These are phyloP conservation scores for Drosophila carrolli DNA, from an alignment of 1,140 invertebrate species.

Conservation along the genomic window DNA sequence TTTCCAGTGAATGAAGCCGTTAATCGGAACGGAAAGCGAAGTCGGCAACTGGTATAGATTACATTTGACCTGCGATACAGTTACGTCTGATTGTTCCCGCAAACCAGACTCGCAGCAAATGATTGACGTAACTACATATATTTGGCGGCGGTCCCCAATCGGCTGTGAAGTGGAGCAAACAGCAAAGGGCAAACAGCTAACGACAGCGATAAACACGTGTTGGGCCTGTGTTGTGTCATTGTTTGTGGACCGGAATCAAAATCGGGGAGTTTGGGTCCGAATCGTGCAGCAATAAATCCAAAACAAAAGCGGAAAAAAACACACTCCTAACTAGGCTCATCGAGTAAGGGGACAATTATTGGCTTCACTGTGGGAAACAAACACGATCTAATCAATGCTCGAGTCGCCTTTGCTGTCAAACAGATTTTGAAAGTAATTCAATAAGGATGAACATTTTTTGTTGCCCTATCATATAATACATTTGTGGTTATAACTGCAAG, in stretches of 20 bases:
- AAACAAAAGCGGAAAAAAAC: slow-evolving; percentile 19
- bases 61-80: slow-evolving; percentile 17
- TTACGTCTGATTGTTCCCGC: slow-evolving; percentile 13
- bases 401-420: too few species aligned
- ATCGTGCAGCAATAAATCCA: slow-evolving; percentile 31
- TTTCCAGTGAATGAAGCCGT: background rate
- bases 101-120: slow-evolving; percentile 11
- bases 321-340: slow-evolving; percentile 1
- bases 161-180: slow-evolving; percentile 33
- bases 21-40: slow-evolving; percentile 23
- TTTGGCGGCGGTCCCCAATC: slow-evolving; percentile 21
- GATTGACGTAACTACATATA: slow-evolving; percentile 33
- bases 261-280: slow-evolving; percentile 10
- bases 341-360: slow-evolving; percentile 27
- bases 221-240: slow-evolving; percentile 21
- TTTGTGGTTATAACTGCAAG: too few species aligned
- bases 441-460: too few species aligned
- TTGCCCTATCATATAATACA: too few species aligned
- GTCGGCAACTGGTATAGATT: slow-evolving; percentile 32
- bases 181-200: slow-evolving; percentile 7
- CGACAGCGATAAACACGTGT: slow-evolving; percentile 32
- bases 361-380: slow-evolving; percentile 2
- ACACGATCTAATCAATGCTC: too few species aligned
- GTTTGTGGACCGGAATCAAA: slow-evolving; percentile 18
- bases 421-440: too few species aligned